Evolutionary conservation across 2,113 vertebrate species (phyloP), one percentile per base, ranked within the genome.

Genomic region (Menidia beryllina): DNA sequence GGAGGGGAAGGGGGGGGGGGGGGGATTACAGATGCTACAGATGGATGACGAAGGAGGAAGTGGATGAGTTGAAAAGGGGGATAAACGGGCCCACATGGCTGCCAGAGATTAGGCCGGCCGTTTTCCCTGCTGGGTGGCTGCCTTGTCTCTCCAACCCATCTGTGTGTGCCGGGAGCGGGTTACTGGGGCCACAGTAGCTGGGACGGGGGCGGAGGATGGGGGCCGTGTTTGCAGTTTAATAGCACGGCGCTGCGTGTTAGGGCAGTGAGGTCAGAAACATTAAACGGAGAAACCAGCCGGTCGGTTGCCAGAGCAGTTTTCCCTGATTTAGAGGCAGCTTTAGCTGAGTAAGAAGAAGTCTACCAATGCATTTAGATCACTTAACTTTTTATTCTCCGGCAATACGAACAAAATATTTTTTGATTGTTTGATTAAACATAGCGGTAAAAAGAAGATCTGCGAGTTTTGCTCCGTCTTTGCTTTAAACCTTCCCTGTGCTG

Each of bases 191-290:
- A 83, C 62, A 30, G 82, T 73, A 77, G 90, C 75, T n/a, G 39
- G 43, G 74, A 65, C 11, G 23, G 58, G 34, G 63, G 8, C 5
- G 10, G 55, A 76, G 76, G 73, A 21, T 19, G 58, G 51, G 50
- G 30, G n/a, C 55, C 65, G 60, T 56, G 50, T 68, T 80, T 70
- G 77, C 4, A 71, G 82, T 52, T 17, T 84, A 69, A 39, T 36
- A 43, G 75, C 45, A n/a, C 80, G 59, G 63, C 66, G 9, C 68
- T 47, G 84, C 72, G 26, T 86, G 77, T 73, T 78, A 15, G 66
- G 82, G 67, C 81, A 78, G 39, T 87, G 86, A 89, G 84, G 81
- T 89, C 89, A 91, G 72, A 81, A 77, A 76, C 68, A 82, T 84
- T 86, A 89, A 90, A 84, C 72, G 57, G 63, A 75, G 61, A 72